These are phyloP conservation scores for Nephila pilipes DNA, from an alignment of 1,140 invertebrate genomes.

Conservation along the genomic window DNA sequence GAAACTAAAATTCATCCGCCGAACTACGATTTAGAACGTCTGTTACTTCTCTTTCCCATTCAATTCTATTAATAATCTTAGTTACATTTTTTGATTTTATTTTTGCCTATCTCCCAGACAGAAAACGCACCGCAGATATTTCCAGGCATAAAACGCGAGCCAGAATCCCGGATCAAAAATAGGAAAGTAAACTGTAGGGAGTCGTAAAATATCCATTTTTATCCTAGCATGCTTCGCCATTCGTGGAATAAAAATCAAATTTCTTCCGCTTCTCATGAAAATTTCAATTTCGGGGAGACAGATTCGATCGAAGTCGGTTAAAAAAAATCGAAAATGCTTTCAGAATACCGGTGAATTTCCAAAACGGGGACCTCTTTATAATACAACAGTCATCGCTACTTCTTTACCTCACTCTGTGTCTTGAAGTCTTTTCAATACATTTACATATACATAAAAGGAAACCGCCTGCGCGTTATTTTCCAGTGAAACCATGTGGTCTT, in stretches of 20 bases:
- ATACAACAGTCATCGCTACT: not conserved
- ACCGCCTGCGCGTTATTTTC: not conserved
- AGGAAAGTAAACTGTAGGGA: not conserved
- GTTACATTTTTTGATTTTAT: not conserved
- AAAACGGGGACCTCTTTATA: not conserved
- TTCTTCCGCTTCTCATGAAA: constrained; percentile 40
- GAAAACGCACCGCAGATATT: not conserved
- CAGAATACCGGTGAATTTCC: not conserved
- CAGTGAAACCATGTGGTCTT: not conserved
- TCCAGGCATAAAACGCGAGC: not conserved
- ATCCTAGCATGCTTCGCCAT: not conserved
- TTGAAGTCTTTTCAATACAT: not conserved
- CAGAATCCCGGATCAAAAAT: not conserved
- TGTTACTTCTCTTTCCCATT: not conserved
- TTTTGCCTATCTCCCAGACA: not conserved
- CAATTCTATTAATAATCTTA: not conserved
- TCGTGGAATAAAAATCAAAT: constrained; percentile 44
- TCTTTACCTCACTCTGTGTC: not conserved
- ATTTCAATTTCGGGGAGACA: constrained; percentile 48
- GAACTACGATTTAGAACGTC: no score
- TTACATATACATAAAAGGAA: constrained; percentile 6
- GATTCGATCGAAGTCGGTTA: not conserved
- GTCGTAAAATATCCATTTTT: constrained; percentile 37
- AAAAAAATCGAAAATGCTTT: not conserved
- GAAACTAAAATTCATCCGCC: no score